Base-by-base conservation (phyloP, 2,113 vertebrate genomes). In the Procapra przewalskii region DNA sequence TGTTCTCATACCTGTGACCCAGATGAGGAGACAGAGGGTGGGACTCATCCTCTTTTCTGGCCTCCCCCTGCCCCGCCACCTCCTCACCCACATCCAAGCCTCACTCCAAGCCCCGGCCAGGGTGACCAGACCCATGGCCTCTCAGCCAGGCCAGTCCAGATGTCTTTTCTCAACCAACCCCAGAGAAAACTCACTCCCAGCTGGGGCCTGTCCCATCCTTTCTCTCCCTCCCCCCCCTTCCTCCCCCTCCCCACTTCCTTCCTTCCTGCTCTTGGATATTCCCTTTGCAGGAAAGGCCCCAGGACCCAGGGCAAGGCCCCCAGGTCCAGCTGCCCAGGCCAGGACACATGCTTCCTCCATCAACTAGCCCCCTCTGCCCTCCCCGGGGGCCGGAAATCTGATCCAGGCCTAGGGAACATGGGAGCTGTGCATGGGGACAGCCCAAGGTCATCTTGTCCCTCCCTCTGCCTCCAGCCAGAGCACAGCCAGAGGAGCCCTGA, bases 341-440 rank as follows among this genome's bases (percentile, higher is more conserved):
- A 54, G 85, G 67, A 97, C 77, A 96, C 86, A 89, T 67, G 40
- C 93, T 97, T 98, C 96, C 91, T 97, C 94, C 85, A 84, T 91
- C 94, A 86, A 2, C 29, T 81, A 64, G 86, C 25, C 16, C 80
- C 52, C 33, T 75, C 80, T 48, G 54, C 16, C 90, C 79, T 91
- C 43, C 82, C 45, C 1, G 1, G 40, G 7, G 59, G 29, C 82
- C 17, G 11, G 84, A 95, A 91, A 93, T 90, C 84, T 92, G 79
- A 96, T 54, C 80, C 92, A 86, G 62, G 75, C 75, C 64, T 17
- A 19, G 86, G 54, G 48, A 93, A 84, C 88, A 25, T 0, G 43
- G 60, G 50, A 93, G 84, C 79, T 33, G n/a, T 31, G 23, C 36
- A n/a, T 57, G 57, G 75, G 43, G 62, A 64, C 45, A 87, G 79